phyloP scores from a whole-genome alignment of 2,113 vertebrate genomes.

The Hydrolagus affinis region DNA sequence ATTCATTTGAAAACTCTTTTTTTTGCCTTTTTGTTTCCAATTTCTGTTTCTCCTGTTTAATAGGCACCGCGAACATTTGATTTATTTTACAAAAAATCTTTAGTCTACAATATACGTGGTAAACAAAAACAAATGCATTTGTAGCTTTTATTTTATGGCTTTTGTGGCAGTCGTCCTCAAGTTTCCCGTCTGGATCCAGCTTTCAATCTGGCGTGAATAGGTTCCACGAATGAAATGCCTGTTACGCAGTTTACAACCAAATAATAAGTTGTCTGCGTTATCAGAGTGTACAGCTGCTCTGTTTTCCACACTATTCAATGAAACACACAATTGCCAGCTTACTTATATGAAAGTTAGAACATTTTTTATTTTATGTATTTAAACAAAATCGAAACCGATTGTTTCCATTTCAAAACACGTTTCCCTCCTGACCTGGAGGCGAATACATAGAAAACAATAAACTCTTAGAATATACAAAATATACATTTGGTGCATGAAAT shows the following conservation, averaged over 20 bases:
- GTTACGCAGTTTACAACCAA: neutral
- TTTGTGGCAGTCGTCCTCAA: neutral
- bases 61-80: too few species aligned
- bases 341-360: constrained; percentile 32
- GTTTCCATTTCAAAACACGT: constrained; percentile 41
- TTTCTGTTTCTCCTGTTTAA: too few species aligned
- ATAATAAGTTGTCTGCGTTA: neutral
- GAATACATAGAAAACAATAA: constrained; percentile 73
- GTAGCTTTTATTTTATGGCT: neutral
- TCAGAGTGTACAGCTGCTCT: constrained; percentile 11
- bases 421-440: constrained; percentile 48
- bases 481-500: constrained; percentile 65
- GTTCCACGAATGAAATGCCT: neutral
- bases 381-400: constrained; percentile 11
- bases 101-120: too few species aligned
- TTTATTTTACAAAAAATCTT: too few species aligned
- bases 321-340: constrained; percentile 26
- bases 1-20: too few species aligned
- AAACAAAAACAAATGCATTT: too few species aligned
- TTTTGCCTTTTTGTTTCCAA: too few species aligned
- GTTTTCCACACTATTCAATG: constrained; percentile 15
- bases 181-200: neutral
- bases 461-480: constrained; percentile 75
- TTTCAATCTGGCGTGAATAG: neutral
- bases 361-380: constrained; percentile 7